Base-by-base conservation (phyloP, 2,888 invertebrate species). In the Macropis europaea region DNA sequence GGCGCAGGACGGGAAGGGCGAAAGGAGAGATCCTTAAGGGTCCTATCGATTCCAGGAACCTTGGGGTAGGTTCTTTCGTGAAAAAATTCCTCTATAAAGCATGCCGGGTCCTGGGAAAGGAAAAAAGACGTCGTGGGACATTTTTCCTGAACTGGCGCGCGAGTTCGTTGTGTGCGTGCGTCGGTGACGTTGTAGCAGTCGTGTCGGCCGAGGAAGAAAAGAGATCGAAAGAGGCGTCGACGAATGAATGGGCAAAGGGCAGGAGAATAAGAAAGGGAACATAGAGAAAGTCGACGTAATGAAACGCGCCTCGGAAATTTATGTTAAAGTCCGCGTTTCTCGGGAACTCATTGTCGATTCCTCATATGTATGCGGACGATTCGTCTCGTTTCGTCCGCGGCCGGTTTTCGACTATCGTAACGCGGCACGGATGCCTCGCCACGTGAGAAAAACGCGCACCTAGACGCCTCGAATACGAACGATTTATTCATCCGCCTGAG, bases 261-360 rank as follows among this genome's bases (percentile, higher is more conserved):
- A 36, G 63, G 62, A 52, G 61, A 75, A 30, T 22, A 17, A 53
- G 71, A 66, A 71, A 53, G 64, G 61, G 56, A 52, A n/a, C n/a
- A n/a, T 54, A 50, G 77, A 66, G 75, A 79, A 77, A 80, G 66
- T 67, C 61, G 61, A 64, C 67, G 71, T 73, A 77, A 77, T 73
- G 77, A 76, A 74, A 79, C 72, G 45, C 43, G 26, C 13, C 74
- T 73, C 72, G 77, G 81, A 77, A 87, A 87, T 86, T 85, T 85
- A 87, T 86, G 84, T 84, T 84, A 80, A 85, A 85, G 81, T 82
- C 77, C 78, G 78, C 77, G 75, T 82, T 87, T 86, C 86, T 85
- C 79, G 79, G 85, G 83, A 86, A 84, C 79, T 87, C 85, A 87
- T 88, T 87, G 87, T 86, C 85, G 80, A 87, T 87, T 84, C 81